Evolutionary conservation across 1,140 invertebrate genomes (phyloP), one percentile per base, ranked within the genome.

Genomic region (Neodiprion fabricii): DNA sequence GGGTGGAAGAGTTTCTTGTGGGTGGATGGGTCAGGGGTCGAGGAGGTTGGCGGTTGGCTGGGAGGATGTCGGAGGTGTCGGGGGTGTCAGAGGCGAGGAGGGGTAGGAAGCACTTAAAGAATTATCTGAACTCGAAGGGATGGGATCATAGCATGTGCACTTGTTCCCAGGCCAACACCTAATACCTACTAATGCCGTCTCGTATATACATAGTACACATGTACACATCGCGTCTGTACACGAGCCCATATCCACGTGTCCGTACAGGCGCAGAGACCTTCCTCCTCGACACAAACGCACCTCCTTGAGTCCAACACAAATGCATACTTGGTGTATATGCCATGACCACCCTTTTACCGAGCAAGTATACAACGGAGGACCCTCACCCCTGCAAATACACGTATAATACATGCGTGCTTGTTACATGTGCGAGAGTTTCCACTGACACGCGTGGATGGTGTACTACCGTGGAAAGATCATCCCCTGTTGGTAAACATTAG

Each of bases 121-220:
- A 88, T 88, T 88, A 88, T 88, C 87, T 84, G 85, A 88, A 86
- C 85, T 84, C 84, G 81, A 82, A 82, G 83, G 85, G 84, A 84
- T 83, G 82, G 83, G 82, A 77, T 85, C 80, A 80, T 84, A 79
- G 83, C 86, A 89, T 85, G 86, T 89, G 87, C 86, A 81, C 80
- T 79, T 79, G 84, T 88, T 88, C 87, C 86, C 86, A 87, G 86
- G 85, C 86, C 86, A 86, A 88, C 85, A 87, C 86, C 86, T 88
- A 88, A 89, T 87, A 87, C 87, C 85, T 87, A 88, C 87, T 88
- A 89, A 89, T 88, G 86, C 86, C 80, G 82, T 84, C 80, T 83
- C 84, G 84, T 88, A 85, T 87, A 87, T 88, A 84, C 53, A 61
- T 61, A 61, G 53, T 12, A 61, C 53, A 61, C 11, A 17, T 61